Conservation (phyloP, 1,140 invertebrate species). For the Eciton burchellii region DNA sequence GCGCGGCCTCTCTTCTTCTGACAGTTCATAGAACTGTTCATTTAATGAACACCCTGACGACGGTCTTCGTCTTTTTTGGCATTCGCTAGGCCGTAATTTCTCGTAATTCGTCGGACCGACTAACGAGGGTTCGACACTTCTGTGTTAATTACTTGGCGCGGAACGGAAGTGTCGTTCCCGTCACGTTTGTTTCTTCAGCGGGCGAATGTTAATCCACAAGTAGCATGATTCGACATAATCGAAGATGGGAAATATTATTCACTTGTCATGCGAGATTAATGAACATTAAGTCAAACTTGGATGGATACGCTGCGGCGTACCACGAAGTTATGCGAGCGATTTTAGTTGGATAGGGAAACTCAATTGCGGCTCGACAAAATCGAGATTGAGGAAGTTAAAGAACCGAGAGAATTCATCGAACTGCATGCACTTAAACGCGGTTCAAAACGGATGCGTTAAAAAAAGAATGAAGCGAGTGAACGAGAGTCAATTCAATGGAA, state of each 20-base stretch:
- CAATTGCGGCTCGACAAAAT: constrained; percentile 17
- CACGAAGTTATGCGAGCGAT: constrained; percentile 37
- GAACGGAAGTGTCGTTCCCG: neutral
- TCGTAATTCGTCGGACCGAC: neutral
- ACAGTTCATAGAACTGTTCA: constrained; percentile 32
- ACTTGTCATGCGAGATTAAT: constrained; percentile 45
- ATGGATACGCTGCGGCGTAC: neutral
- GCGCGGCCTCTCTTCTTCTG: neutral
- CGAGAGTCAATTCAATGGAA: too few relatives aligned
- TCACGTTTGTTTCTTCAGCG: neutral
- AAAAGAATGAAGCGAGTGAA: neutral
- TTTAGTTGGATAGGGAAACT: constrained; percentile 30
- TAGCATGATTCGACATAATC: constrained; percentile 13
- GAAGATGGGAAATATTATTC: constrained; percentile 42
- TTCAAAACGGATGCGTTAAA: neutral
- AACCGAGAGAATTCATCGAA: neutral
- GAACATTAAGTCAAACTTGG: constrained; percentile 29
- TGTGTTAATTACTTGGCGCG: constrained; percentile 19
- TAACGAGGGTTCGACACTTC: constrained; percentile 22
- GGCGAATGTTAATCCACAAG: neutral
- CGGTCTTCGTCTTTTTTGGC: constrained; percentile 4
- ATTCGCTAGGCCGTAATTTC: constrained; percentile 10
- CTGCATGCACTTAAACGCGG: neutral
- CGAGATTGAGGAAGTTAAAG: constrained; percentile 4
- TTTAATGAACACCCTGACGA: constrained; percentile 16